Evolutionary conservation across 2,113 vertebrate species (phyloP).

Genomic region (rat (Rattus norvegicus)): GRCr8 NC_086021.1:131438501-131439000

Average conservation of each 20-base stretch:
- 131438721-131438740: background rate
- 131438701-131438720: slow-evolving; percentile 33
- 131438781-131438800: background rate
- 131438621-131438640: slow-evolving; percentile 10
- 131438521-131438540: slow-evolving; percentile 60
- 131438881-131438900: background rate
- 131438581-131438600: slow-evolving; percentile 68
- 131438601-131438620: slow-evolving; percentile 48
- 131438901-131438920: background rate
- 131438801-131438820: background rate
- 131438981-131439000: slow-evolving; percentile 14
- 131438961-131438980: slow-evolving; percentile 30
- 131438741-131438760: slow-evolving; percentile 45
- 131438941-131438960: background rate
- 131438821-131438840: slow-evolving; percentile 21
- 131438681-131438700: slow-evolving; percentile 41
- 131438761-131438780: background rate
- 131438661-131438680: slow-evolving; percentile 19
- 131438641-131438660: background rate
- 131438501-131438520: slow-evolving; percentile 32
- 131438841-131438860: background rate
- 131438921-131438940: background rate
- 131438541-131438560: slow-evolving; percentile 72
- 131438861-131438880: background rate
- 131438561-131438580: slow-evolving; percentile 60